These are phyloP conservation scores for Siniperca undulata DNA, from an alignment of 2,797 vertebrate genomes.

Conservation along the genomic window DNA sequence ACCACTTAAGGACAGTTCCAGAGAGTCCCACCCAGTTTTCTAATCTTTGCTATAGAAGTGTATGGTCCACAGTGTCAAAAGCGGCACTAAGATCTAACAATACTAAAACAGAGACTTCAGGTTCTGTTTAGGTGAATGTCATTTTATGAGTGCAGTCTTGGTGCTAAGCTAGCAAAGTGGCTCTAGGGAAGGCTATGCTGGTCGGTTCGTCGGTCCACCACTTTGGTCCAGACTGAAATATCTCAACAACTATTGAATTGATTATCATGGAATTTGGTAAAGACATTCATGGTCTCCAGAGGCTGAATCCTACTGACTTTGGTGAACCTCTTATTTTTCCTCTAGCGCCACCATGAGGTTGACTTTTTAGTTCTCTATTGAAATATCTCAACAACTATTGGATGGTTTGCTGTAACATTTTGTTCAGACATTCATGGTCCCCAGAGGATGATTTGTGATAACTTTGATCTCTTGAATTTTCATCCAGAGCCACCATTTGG, in stretches of 20 bases:
- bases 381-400: neutral
- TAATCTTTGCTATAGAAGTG: too few relatives aligned
- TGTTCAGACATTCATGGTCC: neutral
- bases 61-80: too few relatives aligned
- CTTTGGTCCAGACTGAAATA: neutral
- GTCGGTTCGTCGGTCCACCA: too few relatives aligned
- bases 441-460: neutral
- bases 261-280: neutral
- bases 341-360: neutral
- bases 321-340: neutral
- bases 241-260: neutral
- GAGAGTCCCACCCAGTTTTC: too few relatives aligned
- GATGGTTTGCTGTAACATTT: neutral
- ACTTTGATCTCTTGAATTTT: neutral
- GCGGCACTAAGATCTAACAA: too few relatives aligned
- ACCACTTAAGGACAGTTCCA: too few relatives aligned
- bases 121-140: too few relatives aligned
- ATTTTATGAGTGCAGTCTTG: too few relatives aligned
- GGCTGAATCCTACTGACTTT: neutral
- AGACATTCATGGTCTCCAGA: neutral
- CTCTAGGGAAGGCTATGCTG: neutral
- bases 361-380: neutral
- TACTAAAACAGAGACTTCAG: too few relatives aligned
- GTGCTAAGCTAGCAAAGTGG: too few relatives aligned
- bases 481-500: neutral